Evolutionary conservation across 2,797 vertebrate species (phyloP), one percentile per base, ranked within the genome.

Genomic region (Loris lydekkerianus): DNA sequence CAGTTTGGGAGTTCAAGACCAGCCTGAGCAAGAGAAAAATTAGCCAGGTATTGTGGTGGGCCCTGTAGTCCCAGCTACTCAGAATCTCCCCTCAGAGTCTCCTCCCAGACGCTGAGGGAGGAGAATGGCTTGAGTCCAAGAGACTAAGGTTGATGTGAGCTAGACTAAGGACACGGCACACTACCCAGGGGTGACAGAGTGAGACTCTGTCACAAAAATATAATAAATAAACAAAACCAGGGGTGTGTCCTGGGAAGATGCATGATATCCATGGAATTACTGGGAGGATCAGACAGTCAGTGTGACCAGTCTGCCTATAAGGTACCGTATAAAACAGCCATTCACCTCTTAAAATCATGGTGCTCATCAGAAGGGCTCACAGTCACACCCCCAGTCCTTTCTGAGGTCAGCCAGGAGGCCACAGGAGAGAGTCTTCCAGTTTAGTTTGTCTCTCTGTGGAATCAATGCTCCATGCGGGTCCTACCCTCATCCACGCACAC

Each of bases 261-360:
- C 3, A 13, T 11, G 11, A 58, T 25, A 10, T 10, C 65, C 21
- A 8, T 0, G 15, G 21, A n/a, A 13, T 10, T 1, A 2, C 21
- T 25, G 13, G 7, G 23, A 27, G 11, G 27, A 31, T 43, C 46
- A 77, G 40, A 63, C 34, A 29, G 11, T 40, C 1, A 37, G 37
- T 8, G 20, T n/a, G 34, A 67, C 17, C 10, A 80, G 21, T 18
- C 31, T 78, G 14, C 53, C 43, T 18, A n/a, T 3, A 25, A 37
- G 31, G n/a, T 23, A 9, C 31, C 8, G 23, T 0, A 10, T 18
- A 29, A 67, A 89, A n/a, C 7, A 3, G n/a, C 29, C 21, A 61
- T 60, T 75, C 23, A 14, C 37, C 46, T 61, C 73, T 58, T 70
- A 56, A 67, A 58, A 18, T 31, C 49, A 23, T 4, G 2, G 4